phyloP scores from a whole-genome alignment of 2,888 invertebrate species.

The Limnephilus marmoratus region DNA sequence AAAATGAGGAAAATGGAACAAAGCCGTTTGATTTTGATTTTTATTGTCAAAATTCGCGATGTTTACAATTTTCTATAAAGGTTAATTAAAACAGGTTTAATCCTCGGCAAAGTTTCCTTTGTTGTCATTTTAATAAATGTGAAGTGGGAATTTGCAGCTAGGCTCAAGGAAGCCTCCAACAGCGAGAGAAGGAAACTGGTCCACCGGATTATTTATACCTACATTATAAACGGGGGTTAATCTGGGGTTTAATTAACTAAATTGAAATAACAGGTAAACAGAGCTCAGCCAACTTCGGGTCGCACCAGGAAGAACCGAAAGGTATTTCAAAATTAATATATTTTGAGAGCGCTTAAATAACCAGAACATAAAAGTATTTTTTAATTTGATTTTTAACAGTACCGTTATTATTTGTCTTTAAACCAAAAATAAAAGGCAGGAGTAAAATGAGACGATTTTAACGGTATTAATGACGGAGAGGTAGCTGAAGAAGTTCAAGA shows the following conservation, averaged over 20 bases:
- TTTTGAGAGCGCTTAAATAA: neutral
- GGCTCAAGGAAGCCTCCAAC: neutral
- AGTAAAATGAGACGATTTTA: neutral
- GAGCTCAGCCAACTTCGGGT: constrained; percentile 18
- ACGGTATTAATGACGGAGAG: no score
- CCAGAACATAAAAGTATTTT: neutral
- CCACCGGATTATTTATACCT: constrained; percentile 43
- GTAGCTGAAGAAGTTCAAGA: no score
- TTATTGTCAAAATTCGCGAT: neutral
- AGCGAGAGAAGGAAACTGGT: constrained; percentile 33
- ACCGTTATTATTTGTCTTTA: neutral
- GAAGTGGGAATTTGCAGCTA: constrained; percentile 52
- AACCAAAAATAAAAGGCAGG: neutral
- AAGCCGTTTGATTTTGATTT: neutral
- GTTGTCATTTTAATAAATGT: constrained; percentile 56
- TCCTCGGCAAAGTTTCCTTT: constrained; percentile 32
- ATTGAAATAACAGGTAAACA: constrained; percentile 61
- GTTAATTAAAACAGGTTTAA: neutral
- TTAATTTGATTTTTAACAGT: neutral
- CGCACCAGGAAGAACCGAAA: neutral
- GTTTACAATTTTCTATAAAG: neutral
- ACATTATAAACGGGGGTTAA: constrained; percentile 61
- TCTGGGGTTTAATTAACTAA: constrained; percentile 62
- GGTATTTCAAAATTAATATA: neutral
- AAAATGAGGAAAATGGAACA: neutral